Percentiles rank a stretch among this genome's conserved stretches.
Conservation (phyloP, 2,888 invertebrate species). For the Camptogramma bilineatum region DNA sequence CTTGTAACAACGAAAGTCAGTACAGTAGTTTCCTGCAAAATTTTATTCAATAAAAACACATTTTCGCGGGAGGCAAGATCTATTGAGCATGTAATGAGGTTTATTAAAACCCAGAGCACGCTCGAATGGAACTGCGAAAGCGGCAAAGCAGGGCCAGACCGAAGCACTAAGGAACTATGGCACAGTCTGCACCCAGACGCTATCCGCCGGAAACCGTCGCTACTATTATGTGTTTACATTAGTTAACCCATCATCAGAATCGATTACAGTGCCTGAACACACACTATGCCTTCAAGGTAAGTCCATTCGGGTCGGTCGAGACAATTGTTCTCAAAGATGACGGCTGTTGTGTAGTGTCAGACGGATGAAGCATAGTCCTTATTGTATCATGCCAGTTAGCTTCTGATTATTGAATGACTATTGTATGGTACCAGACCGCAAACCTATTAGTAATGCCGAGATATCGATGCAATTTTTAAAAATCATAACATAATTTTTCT, state of each 20-base stretch:
- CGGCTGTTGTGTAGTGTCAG: background rate
- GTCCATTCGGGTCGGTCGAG: background rate
- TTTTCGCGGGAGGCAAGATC: slow-evolving; percentile 31
- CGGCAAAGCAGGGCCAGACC: slow-evolving; percentile 49
- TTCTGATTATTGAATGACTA: no score
- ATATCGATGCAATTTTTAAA: no score
- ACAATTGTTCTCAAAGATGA: slow-evolving; percentile 4
- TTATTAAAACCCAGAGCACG: slow-evolving; percentile 74
- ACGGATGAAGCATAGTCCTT: background rate
- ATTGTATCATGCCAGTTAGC: no score
- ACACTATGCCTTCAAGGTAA: background rate
- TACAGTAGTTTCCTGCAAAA: slow-evolving; percentile 5
- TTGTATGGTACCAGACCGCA: no score
- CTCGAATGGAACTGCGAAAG: slow-evolving; percentile 63
- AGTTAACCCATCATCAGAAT: slow-evolving; percentile 45
- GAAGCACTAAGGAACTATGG: slow-evolving; percentile 18
- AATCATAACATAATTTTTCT: no score
- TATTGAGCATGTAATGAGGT: slow-evolving; percentile 53
- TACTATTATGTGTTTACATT: slow-evolving; percentile 45
- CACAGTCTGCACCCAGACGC: slow-evolving; percentile 51
- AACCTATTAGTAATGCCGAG: no score
- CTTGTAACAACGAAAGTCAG: background rate
- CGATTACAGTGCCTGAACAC: slow-evolving; percentile 40
- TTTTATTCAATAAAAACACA: slow-evolving; percentile 28
- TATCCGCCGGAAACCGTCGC: slow-evolving; percentile 72